Evolutionary conservation across 2,888 invertebrate species (phyloP), one percentile per base, ranked within the genome.

Genomic region (Macrophya alboannulata): DNA sequence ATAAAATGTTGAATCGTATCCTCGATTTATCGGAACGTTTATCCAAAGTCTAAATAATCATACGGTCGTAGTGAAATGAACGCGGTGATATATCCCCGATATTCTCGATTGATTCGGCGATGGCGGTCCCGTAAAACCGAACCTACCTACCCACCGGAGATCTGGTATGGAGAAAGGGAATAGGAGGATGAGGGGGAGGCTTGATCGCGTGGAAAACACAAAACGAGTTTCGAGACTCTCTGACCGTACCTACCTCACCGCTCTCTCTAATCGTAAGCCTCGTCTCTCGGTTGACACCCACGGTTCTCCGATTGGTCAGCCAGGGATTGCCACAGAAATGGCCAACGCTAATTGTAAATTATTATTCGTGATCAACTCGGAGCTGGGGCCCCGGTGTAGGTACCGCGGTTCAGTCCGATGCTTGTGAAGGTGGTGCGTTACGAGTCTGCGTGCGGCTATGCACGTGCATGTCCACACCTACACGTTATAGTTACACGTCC

Each of bases 341-440:
- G 83, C 83, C 83, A 83, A 37, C 81, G 81, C 83, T 83, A 83
- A 83, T 83, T 83, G 83, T 83, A 83, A 83, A 83, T 83, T 83
- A 83, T 83, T 83, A 83, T 83, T 83, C 83, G 68, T 81, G 81
- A 81, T 81, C 81, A 81, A 59, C 81, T 81, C 43, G 81, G 31
- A 31, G 40, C 81, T 81, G 40, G 40, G 62, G 51, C 77, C 12
- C 31, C n/a, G 48, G 51, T 6, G 55, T 15, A 25, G 31, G 31
- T 31, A 31, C 55, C 51, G 55, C 77, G 77, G 9, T 55, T 51
- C 48, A n/a, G 9, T 48, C 37, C 25, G 37, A 21, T 68, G 37
- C 37, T 17, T 15, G 37, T 37, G 37, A 8, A 37, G 31, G 68
- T 68, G 37, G 12, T 15, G 31, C n/a, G n/a, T n/a, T n/a, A n/a